phyloP scores from a whole-genome alignment of 2,797 vertebrate species.

The Argentina silus region DNA sequence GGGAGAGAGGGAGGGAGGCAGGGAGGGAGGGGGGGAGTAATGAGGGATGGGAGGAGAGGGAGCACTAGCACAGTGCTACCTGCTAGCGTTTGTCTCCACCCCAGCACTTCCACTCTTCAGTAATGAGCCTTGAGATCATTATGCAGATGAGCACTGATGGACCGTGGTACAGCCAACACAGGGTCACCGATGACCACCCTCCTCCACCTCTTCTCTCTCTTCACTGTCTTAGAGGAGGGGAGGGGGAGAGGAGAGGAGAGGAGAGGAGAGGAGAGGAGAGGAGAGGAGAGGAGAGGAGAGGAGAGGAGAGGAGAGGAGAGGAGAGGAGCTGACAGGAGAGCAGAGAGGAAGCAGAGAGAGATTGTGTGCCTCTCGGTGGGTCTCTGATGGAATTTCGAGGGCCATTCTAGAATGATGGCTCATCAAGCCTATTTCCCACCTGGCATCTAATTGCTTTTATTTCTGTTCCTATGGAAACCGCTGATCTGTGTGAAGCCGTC shows the following conservation, averaged over 20 bases:
- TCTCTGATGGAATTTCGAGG: conserved; percentile 69
- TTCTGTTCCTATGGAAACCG: conserved; percentile 81
- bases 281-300: conserved; percentile 21
- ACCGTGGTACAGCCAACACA: conserved; percentile 29
- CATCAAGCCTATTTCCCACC: conserved; percentile 55
- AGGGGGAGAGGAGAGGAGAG: no score
- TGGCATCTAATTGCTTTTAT: conserved; percentile 75
- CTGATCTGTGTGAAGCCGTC: conserved; percentile 66
- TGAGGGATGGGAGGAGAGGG: conserved; percentile 20
- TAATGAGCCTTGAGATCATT: conserved; percentile 72
- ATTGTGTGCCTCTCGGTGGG: conserved; percentile 16
- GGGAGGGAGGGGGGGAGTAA: not conserved
- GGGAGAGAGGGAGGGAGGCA: conserved; percentile 27
- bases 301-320: not conserved
- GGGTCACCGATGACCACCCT: not conserved
- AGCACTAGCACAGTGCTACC: conserved; percentile 42
- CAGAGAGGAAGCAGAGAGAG: not conserved
- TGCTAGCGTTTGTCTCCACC: conserved; percentile 49
- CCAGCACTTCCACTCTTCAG: conserved; percentile 50
- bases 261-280: conserved; percentile 20
- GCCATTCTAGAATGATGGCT: conserved; percentile 66
- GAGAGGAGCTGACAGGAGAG: not conserved
- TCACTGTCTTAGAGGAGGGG: no score
- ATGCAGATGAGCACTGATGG: conserved; percentile 76
- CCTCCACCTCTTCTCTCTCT: conserved; percentile 3